These are phyloP conservation scores for Catocala fraxini DNA, from an alignment of 2,888 invertebrate genomes.

Conservation along the genomic window DNA sequence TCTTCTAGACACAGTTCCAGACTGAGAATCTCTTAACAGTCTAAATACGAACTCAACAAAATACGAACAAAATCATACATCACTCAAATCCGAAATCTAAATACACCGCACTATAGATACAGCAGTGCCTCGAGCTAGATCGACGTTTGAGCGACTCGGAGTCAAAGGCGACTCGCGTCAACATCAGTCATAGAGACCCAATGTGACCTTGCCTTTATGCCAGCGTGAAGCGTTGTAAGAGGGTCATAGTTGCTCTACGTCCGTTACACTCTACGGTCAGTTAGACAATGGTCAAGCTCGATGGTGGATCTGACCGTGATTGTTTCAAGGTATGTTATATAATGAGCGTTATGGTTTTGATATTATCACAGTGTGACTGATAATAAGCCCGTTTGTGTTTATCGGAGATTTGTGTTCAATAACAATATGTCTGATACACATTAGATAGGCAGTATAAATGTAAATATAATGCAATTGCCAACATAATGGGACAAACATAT, in stretches of 20 bases:
- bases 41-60: too few relatives aligned
- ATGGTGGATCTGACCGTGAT: conserved; percentile 16
- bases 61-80: too few relatives aligned
- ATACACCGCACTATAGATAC: conserved; percentile 65
- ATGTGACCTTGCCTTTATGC: conserved; percentile 75
- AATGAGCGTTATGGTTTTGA: not conserved
- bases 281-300: conserved; percentile 44
- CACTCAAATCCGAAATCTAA: not conserved
- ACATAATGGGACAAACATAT: too few relatives aligned
- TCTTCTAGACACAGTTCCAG: too few relatives aligned
- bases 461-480: too few relatives aligned
- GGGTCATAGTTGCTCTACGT: conserved; percentile 53
- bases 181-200: conserved; percentile 77
- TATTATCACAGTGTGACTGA: not conserved
- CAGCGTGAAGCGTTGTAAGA: conserved; percentile 57
- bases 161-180: conserved; percentile 83
- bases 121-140: conserved; percentile 61
- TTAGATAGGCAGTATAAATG: too few relatives aligned
- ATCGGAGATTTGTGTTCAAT: not conserved
- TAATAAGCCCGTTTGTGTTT: not conserved
- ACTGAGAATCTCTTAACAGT: too few relatives aligned
- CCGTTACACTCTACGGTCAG: conserved; percentile 44
- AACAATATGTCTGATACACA: not conserved
- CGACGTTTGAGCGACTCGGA: conserved; percentile 77
- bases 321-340: conserved; percentile 7